Evolutionary conservation across 2,113 vertebrate species (phyloP), one percentile per base, ranked within the genome.

Genomic region (Pogonocichla stellata): DNA sequence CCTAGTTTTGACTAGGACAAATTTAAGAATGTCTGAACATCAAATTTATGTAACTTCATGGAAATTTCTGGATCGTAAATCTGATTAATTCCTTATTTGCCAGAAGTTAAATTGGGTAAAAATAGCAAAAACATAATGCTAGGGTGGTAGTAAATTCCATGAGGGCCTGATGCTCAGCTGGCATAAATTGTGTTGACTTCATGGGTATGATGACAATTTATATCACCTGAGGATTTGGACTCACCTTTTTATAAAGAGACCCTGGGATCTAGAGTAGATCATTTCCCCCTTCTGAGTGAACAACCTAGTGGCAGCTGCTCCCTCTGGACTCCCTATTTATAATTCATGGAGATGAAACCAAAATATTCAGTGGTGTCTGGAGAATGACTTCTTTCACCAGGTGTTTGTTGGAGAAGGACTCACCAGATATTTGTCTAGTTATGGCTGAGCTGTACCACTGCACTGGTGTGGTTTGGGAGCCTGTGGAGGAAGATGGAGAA

Each of bases 251-350:
- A 8, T 25, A 23, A 13, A 7, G 38, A 90, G 20, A 34, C 43
- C 9, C 33, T 62, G 29, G 29, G 47, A 23, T 50, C 13, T 8
- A 4, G 5, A 45, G 24, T 9, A 34, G 45, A 31, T 48, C 0
- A 40, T 36, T 69, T 81, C 17, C 33, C 10, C 9, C 9, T 36
- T 38, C 28, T 1, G 6, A 80, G n/a, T 16, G 66, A 79, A 28
- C 33, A 73, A 40, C 34, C 10, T 50, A 1, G 12, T 0, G 1
- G 5, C 53, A 82, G 26, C 33, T 60, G 36, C n/a, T 65, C 12
- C 5, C 19, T 51, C 36, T 51, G 28, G 34, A 36, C 1, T 2
- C 5, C 3, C 19, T 67, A 1, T 29, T 36, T 26, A 8, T 3
- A 47, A 24, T 25, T 53, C 29, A 11, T 40, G 36, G 53, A 34